These are phyloP conservation scores for Clavelina lepadiformis DNA, from an alignment of 23 tunicate genomes.

Conservation along the genomic window DNA sequence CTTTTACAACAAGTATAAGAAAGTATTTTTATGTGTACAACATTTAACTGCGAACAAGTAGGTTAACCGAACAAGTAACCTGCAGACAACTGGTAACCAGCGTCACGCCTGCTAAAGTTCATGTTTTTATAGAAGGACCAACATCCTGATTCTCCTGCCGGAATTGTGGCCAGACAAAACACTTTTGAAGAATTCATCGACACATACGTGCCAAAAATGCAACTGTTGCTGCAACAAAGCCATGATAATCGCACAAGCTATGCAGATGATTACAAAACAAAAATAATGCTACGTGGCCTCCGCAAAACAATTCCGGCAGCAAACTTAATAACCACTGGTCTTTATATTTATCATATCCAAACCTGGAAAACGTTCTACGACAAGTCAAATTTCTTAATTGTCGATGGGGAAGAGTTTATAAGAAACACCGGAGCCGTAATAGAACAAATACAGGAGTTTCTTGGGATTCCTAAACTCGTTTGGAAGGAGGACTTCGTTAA, in stretches of 20 bases:
- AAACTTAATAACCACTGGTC: not conserved
- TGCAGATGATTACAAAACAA: too few species aligned
- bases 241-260: not conserved
- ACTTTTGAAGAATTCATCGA: conserved; percentile 30
- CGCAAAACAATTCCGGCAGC: not conserved
- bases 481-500: conserved; percentile 34
- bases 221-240: not conserved
- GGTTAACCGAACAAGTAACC: too few species aligned
- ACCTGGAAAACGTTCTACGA: conserved; percentile 19
- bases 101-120: too few species aligned
- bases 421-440: conserved; percentile 30
- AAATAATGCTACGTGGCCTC: not conserved
- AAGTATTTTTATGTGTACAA: too few species aligned
- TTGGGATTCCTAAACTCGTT: conserved; percentile 37
- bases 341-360: conserved; percentile 11
- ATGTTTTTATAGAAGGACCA: too few species aligned
- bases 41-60: too few species aligned
- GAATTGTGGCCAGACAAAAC: not conserved
- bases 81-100: too few species aligned
- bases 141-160: too few species aligned
- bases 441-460: conserved; percentile 33
- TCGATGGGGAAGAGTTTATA: conserved; percentile 28
- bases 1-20: too few species aligned
- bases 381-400: conserved; percentile 15
- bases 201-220: conserved; percentile 17